phyloP scores from a whole-genome alignment of 2,113 vertebrate species.

The Plestiodon gilberti region DNA sequence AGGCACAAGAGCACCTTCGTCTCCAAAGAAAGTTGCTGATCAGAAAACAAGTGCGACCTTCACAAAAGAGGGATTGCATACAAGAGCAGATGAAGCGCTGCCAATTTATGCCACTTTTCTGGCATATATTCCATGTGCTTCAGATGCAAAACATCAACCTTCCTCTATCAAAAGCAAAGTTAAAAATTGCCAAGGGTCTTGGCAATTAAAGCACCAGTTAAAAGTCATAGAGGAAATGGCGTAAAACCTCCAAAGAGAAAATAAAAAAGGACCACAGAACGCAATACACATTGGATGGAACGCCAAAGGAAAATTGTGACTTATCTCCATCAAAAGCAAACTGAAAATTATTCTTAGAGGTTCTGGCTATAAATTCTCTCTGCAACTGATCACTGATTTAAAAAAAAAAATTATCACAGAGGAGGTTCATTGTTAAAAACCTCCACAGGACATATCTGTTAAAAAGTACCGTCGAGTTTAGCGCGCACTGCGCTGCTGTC shows the following conservation, averaged over 20 bases:
- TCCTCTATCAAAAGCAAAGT: neutral
- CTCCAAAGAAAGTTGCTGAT: constrained; percentile 21
- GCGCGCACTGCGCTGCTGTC: constrained; percentile 86
- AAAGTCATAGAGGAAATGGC: neutral
- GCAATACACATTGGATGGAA: constrained; percentile 86
- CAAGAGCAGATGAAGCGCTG: constrained; percentile 9
- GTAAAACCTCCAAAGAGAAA: neutral
- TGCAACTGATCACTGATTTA: neutral
- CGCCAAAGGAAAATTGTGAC: constrained; percentile 57
- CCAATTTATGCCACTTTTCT: neutral
- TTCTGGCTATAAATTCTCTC: neutral
- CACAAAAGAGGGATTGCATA: constrained; percentile 10
- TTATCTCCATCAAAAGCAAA: neutral
- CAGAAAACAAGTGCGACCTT: neutral
- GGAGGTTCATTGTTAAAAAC: neutral
- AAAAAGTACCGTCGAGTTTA: constrained; percentile 91
- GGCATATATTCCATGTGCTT: constrained; percentile 39
- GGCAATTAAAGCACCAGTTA: neutral
- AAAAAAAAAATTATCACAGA: neutral
- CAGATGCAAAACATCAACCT: constrained; percentile 33
- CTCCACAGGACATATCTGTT: neutral
- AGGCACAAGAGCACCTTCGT: constrained; percentile 5
- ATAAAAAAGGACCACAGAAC: constrained; percentile 83
- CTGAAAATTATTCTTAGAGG: neutral
- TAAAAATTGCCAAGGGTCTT: too few relatives aligned